A percentile compares a stretch with the other conserved stretches of the same genome.
phyloP scores from a whole-genome alignment of 2,888 invertebrate genomes.

The Tillus elongatus region DNA sequence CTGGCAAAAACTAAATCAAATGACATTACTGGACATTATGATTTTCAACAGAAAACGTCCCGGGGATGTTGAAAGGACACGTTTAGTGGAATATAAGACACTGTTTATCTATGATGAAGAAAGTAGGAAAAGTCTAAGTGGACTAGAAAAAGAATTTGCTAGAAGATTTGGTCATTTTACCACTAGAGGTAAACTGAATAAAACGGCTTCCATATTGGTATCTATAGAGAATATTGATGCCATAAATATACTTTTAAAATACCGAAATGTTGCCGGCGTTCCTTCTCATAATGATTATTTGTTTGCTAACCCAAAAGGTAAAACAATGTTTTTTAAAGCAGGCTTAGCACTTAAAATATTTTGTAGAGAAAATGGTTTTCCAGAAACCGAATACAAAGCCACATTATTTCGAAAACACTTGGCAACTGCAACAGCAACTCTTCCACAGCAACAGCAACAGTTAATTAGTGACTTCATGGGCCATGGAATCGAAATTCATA shows the following conservation, averaged over 20 bases:
- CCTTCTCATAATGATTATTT: not conserved
- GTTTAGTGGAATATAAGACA: not conserved
- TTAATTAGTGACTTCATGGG: constrained; percentile 14
- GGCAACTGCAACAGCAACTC: constrained; percentile 7
- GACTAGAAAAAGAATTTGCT: not conserved
- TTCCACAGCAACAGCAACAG: constrained; percentile 6
- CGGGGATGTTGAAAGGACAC: not conserved
- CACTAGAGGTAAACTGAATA: not conserved
- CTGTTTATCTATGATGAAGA: not conserved
- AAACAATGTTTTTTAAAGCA: too few relatives aligned
- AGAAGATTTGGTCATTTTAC: not conserved
- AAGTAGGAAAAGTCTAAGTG: not conserved
- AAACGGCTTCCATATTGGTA: not conserved
- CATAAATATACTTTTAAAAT: not conserved
- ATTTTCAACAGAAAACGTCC: not conserved
- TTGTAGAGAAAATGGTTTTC: too few relatives aligned
- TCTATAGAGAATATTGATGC: not conserved
- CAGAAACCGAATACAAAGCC: too few relatives aligned
- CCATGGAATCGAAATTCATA: constrained; percentile 9
- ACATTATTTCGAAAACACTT: too few relatives aligned
- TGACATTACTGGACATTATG: not conserved
- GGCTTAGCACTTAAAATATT: too few relatives aligned
- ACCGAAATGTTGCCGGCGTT: not conserved
- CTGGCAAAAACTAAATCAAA: not conserved
- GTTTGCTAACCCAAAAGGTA: not conserved